These are phyloP conservation scores for Aythya baeri DNA, from an alignment of 2,113 vertebrate genomes.

Conservation along the genomic window DNA sequence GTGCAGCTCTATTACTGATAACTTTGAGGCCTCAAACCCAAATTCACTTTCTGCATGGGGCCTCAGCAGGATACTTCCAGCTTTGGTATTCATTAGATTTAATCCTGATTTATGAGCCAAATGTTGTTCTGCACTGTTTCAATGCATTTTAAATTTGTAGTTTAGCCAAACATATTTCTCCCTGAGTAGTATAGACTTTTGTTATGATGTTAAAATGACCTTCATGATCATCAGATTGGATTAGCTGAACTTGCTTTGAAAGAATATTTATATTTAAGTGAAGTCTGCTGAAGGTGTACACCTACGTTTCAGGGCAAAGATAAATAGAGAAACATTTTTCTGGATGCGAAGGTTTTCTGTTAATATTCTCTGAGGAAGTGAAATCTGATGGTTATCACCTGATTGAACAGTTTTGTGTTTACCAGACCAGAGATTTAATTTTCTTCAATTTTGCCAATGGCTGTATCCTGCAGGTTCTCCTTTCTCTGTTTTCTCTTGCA, in stretches of 20 bases:
- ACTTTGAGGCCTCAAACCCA: conserved; percentile 6
- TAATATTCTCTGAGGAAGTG: not conserved
- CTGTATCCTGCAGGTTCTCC: not conserved
- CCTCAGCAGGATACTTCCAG: conserved; percentile 32
- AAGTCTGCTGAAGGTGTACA: not conserved
- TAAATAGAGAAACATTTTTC: not conserved
- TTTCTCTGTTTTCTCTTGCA: not conserved
- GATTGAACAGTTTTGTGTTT: not conserved
- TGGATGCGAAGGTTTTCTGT: not conserved
- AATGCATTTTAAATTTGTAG: not conserved
- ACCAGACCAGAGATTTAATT: not conserved
- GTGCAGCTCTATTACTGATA: conserved; percentile 34
- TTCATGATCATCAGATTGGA: not conserved
- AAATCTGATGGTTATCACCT: not conserved
- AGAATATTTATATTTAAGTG: not conserved
- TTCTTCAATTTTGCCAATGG: not conserved
- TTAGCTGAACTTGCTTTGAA: not conserved
- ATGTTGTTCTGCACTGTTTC: conserved; percentile 37
- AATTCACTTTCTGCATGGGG: conserved; percentile 13
- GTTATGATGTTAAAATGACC: not conserved
- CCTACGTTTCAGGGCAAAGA: not conserved
- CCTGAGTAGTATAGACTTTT: not conserved
- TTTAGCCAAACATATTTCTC: conserved; percentile 34
- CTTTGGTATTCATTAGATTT: conserved; percentile 26
- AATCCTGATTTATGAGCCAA: conserved; percentile 53